Evolutionary conservation across 1,140 invertebrate species (phyloP).

Genomic region (Cydia fagiglandana): DNA sequence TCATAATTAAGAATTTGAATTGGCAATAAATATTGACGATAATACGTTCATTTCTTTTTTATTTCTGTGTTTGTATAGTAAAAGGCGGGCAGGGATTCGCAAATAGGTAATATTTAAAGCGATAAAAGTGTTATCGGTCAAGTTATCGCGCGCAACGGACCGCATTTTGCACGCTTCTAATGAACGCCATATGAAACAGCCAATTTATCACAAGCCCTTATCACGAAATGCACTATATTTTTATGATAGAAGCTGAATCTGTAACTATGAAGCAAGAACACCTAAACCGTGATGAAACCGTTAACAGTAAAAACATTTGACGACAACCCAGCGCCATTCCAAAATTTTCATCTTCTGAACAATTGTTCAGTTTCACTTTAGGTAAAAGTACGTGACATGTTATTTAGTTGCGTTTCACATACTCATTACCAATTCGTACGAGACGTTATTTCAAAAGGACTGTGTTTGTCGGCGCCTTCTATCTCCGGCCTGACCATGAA

Average conservation of each 20-base stretch:
- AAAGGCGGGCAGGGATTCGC: constrained; percentile 45
- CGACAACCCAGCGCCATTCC: constrained; percentile 48
- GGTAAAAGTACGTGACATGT: constrained; percentile 56
- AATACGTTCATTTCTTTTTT: neutral
- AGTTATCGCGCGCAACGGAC: constrained; percentile 75
- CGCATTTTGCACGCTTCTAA: constrained; percentile 77
- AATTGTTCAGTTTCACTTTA: constrained; percentile 66
- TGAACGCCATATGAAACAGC: constrained; percentile 78
- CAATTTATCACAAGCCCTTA: constrained; percentile 77
- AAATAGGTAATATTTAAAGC: constrained; percentile 73
- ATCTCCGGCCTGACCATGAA: constrained; percentile 71
- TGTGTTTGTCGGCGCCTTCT: constrained; percentile 70
- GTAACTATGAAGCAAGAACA: neutral
- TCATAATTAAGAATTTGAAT: neutral
- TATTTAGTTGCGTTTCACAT: constrained; percentile 65
- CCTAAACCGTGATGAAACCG: constrained; percentile 34
- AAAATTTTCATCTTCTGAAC: constrained; percentile 59
- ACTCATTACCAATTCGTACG: constrained; percentile 73
- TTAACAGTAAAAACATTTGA: constrained; percentile 35
- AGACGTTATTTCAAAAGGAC: constrained; percentile 65
- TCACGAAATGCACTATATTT: constrained; percentile 72
- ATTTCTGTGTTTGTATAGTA: neutral
- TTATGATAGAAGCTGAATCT: constrained; percentile 68
- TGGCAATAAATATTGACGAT: neutral
- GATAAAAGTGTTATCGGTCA: constrained; percentile 73